Evolutionary conservation across 2,113 vertebrate genomes (phyloP).

Genomic region (Pygathrix nemaeus): DNA sequence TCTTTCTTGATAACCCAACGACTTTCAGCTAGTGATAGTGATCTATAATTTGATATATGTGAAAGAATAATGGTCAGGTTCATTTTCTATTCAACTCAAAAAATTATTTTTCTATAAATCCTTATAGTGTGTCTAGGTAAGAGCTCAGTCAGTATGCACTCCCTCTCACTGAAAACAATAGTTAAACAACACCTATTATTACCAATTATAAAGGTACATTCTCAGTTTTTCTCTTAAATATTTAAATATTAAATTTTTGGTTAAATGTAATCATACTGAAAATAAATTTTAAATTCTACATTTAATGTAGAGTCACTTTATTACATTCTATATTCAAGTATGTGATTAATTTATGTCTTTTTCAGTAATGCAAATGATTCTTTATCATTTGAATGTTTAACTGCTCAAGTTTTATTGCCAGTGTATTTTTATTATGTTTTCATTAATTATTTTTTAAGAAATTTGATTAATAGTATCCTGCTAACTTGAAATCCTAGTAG

Average conservation of each 20-base stretch:
- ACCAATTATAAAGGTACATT: background rate
- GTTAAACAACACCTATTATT: background rate
- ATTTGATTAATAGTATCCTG: background rate
- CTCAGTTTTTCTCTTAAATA: background rate
- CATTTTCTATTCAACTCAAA: background rate
- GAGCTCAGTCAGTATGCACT: background rate
- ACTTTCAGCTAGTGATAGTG: background rate
- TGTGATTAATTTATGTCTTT: background rate
- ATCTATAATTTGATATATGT: background rate
- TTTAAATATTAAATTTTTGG: background rate
- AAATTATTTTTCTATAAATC: background rate
- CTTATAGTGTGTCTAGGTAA: background rate
- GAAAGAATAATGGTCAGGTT: background rate
- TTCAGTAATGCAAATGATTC: background rate
- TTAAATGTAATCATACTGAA: no score
- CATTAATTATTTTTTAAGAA: background rate
- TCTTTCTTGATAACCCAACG: background rate
- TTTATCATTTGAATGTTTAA: background rate
- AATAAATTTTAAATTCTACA: background rate
- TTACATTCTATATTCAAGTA: background rate
- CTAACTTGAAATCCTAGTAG: background rate
- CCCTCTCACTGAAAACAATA: background rate
- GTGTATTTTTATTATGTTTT: background rate
- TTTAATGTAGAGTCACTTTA: background rate
- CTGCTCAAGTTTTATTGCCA: background rate